Evolutionary conservation across 2,113 vertebrate genomes (phyloP).

Genomic region (Bagarius yarrelli): DNA sequence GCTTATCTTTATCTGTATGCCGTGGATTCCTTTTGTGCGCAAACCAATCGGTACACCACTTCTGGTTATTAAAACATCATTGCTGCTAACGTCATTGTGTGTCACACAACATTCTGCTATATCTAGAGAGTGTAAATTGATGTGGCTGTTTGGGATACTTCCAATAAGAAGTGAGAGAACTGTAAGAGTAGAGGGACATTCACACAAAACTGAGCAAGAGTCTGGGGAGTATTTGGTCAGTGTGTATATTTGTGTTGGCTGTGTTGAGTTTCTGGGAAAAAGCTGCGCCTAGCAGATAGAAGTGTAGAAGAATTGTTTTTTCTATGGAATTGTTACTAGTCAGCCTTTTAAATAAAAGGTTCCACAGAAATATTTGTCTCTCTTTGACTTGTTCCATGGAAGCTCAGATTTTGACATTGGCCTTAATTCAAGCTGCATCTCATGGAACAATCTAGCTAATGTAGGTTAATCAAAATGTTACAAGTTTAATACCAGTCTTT

Average conservation of each 20-base stretch:
- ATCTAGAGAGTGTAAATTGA: slow-evolving; percentile 43
- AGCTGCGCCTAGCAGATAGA: not conserved
- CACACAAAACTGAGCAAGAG: not conserved
- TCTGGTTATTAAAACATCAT: not conserved
- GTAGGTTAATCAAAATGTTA: not conserved
- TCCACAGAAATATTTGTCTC: too few relatives aligned
- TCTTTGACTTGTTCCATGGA: not conserved
- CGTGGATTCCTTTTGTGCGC: not conserved
- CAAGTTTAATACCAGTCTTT: not conserved
- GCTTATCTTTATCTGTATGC: not conserved
- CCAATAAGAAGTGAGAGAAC: not conserved
- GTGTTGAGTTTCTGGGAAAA: not conserved
- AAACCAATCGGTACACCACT: not conserved
- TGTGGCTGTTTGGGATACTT: slow-evolving; percentile 30
- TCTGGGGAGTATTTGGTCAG: not conserved
- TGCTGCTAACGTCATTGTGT: not conserved
- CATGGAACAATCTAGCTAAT: not conserved
- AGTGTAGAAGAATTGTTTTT: not conserved
- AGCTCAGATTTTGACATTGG: not conserved
- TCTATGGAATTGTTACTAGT: not conserved
- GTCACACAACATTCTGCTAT: slow-evolving; percentile 5
- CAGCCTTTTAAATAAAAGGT: not conserved
- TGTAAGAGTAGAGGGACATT: slow-evolving; percentile 17
- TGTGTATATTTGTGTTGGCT: slow-evolving; percentile 6
- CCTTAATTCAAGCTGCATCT: not conserved